phyloP scores from a whole-genome alignment of 2,797 vertebrate genomes.

The Coilia nasus region DNA sequence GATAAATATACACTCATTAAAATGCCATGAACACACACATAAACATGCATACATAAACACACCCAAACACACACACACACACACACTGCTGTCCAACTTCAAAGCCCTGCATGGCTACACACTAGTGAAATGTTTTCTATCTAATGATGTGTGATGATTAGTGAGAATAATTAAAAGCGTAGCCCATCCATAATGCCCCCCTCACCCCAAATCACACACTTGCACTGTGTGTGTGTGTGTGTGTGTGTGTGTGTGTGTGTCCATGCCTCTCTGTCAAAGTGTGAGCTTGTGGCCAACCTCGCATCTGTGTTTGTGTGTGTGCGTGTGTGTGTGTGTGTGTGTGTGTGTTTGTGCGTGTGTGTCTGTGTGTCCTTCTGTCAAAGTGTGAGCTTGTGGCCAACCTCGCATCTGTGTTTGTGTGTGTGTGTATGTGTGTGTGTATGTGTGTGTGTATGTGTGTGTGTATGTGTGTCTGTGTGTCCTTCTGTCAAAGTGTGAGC shows the following conservation, averaged over 20 bases:
- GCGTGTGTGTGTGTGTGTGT: neutral
- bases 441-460: neutral
- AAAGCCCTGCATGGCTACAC: slow-evolving; percentile 17
- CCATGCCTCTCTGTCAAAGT: neutral
- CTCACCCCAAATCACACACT: neutral
- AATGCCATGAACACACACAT: neutral
- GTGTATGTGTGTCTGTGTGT: neutral
- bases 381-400: neutral
- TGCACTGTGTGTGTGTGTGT: neutral
- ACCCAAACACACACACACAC: neutral
- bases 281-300: too few species aligned
- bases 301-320: neutral
- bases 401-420: neutral
- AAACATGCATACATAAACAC: neutral
- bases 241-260: slow-evolving; percentile 8
- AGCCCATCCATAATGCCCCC: neutral
- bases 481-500: neutral
- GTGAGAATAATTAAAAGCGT: slow-evolving; percentile 24
- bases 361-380: neutral
- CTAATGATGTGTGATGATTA: slow-evolving; percentile 26
- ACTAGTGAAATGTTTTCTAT: slow-evolving; percentile 12
- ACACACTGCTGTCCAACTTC: slow-evolving; percentile 19
- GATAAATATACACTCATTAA: slow-evolving; percentile 22
- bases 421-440: neutral
- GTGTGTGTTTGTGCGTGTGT: neutral